These are phyloP conservation scores for Leucoraja erinaceus DNA, from an alignment of 2,113 vertebrate genomes.

Conservation along the genomic window DNA sequence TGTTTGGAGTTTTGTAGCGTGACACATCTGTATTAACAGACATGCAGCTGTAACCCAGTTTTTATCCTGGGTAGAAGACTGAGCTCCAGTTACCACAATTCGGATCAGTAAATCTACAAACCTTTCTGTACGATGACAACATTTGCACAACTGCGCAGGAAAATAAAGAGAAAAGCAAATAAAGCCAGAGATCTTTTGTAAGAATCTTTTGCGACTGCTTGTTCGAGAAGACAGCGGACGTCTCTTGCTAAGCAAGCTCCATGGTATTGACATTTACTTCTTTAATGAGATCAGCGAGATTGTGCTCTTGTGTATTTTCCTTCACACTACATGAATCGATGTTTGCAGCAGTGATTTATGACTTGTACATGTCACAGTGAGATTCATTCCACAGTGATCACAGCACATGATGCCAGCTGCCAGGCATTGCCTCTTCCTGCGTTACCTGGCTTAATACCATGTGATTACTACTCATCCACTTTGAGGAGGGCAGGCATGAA, in stretches of 20 bases:
- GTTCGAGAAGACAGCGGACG: neutral
- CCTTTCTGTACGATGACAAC: neutral
- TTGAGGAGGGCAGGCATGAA: neutral
- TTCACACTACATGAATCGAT: neutral
- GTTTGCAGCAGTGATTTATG: slow-evolving; percentile 5
- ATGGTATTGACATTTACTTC: slow-evolving; percentile 16
- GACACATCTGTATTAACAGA: neutral
- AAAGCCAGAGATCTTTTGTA: neutral
- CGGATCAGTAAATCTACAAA: neutral
- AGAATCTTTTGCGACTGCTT: neutral
- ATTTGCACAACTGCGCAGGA: neutral
- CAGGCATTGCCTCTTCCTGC: neutral
- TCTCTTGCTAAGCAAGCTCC: neutral
- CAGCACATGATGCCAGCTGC: neutral
- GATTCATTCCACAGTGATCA: neutral
- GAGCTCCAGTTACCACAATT: neutral
- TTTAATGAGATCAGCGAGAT: slow-evolving; percentile 6
- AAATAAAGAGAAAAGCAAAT: neutral
- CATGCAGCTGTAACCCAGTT: neutral
- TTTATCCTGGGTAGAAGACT: neutral
- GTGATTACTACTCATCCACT: neutral
- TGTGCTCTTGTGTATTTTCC: slow-evolving; percentile 28
- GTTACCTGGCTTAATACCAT: neutral
- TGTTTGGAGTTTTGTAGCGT: neutral
- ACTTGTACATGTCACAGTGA: slow-evolving; percentile 22